phyloP scores from a whole-genome alignment of 2,113 vertebrate species.

The Austrofundulus limnaeus region DNA sequence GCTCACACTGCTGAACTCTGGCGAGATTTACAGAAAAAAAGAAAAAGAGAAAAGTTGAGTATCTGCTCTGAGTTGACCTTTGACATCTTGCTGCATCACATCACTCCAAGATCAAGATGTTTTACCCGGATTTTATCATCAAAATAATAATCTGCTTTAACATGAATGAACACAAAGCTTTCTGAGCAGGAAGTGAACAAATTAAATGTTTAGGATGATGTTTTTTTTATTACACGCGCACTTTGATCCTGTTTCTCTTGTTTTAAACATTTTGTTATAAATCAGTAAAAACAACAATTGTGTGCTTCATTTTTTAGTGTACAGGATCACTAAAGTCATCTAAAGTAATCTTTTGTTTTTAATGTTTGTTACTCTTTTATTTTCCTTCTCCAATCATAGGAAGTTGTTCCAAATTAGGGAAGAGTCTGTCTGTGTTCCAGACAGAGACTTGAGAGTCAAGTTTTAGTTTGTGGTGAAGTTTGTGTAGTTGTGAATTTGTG shows the following conservation, averaged over 20 bases:
- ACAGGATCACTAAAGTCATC: not conserved
- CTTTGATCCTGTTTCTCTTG: slow-evolving; percentile 52
- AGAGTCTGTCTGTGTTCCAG: not conserved
- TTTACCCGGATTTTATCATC: not conserved
- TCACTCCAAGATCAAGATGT: not conserved
- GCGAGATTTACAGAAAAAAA: not conserved
- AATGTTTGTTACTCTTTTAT: too few relatives aligned
- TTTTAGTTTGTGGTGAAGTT: not conserved
- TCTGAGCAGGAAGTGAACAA: slow-evolving; percentile 18
- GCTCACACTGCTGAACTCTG: not conserved
- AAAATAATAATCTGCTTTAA: not conserved
- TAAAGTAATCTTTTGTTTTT: too few relatives aligned
- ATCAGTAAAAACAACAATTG: slow-evolving; percentile 25
- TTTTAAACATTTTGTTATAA: slow-evolving; percentile 35
- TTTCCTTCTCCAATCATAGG: too few relatives aligned
- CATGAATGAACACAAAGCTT: slow-evolving; percentile 4
- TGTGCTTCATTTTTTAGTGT: slow-evolving; percentile 11
- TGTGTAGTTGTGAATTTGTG: not conserved
- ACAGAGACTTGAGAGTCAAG: not conserved
- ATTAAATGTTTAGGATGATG: slow-evolving; percentile 27
- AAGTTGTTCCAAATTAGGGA: not conserved
- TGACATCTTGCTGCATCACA: slow-evolving; percentile 21
- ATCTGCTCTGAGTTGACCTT: slow-evolving; percentile 22
- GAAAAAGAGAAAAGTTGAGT: not conserved
- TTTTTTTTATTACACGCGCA: slow-evolving; percentile 50